Evolutionary conservation across 1,140 invertebrate species (phyloP), one percentile per base, ranked within the genome.

Genomic region (Wiebesia pumilae): DNA sequence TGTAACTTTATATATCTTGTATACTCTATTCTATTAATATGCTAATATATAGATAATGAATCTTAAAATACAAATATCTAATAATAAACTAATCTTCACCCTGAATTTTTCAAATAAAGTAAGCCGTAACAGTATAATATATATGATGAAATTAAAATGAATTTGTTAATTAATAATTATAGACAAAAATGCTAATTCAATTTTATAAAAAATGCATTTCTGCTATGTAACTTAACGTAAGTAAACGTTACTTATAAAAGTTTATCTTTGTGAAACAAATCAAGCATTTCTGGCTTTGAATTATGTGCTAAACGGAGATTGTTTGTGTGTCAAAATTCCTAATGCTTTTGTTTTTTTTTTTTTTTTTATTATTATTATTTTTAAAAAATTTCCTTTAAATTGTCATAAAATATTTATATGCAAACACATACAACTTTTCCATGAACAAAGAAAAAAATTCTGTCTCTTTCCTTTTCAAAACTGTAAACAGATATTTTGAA

Each of bases 381-480:
- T 40, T 73, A 40, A 21, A 2, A 75, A 62, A 27, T 27, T 43
- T 16, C 9, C 3, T 43, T 2, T 30, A 54, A n/a, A 78, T 40
- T 47, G 77, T 81, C 62, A 81, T 47, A 16, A 81, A 81, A 24
- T 81, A 1, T 51, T 38, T 62, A 58, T 58, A 9, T 40, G 43
- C 62, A 40, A 71, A 69, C 30, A 51, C 84, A 38, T 73, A 58
- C 67, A 81, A 85, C 47, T 73, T 85, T 85, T 81, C 81, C 65
- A 58, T 6, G 3, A 40, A n/a, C 27, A 69, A 69, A 84, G 9
- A 62, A 79, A 43, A 43, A 54, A 10, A 75, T 43, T 35, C 51
- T 78, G n/a, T 71, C 12, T 43, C 38, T 71, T 69, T 65, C 19
- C 43, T 80, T n/a, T 51, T 81, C 10, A 47, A 80, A n/a, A 81